Base-by-base conservation (phyloP, 2,797 vertebrate species). In the Mormyrus hasselquistii region DNA sequence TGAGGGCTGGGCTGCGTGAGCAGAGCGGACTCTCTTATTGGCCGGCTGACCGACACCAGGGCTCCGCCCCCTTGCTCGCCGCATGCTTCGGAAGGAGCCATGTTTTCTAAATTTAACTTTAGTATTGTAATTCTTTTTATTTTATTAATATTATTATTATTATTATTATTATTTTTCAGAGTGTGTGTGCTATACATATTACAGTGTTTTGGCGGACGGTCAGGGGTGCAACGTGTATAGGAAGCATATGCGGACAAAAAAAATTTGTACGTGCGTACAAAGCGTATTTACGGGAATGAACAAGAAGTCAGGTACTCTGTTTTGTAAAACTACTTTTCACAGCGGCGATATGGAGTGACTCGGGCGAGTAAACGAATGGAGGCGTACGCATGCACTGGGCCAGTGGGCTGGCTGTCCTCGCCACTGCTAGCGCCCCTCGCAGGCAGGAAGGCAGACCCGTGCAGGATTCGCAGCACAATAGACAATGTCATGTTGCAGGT, bases 1-100 rank as follows among this genome's bases (percentile, higher is more conserved):
- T 86, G 98, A 99, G 96, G 97, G 98, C 93, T 99, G 98, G 98
- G 97, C 98, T 0, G 97, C 98, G 96, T 99, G 97, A 98, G 97
- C 95, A 93, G 90, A 79, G 9, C 49, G 49, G 49, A n/a, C 50
- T 65, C 5, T 25, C 69, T 73, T 2, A 73, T 6, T 38, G 69
- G 69, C 69, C 69, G 29, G 69, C 34, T 79, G 22, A 89, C 0
- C 79, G 16, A 41, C 86, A 86, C 19, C 50, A 41, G 69, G 4
- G 14, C 55, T 84, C 55, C 76, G 53, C 55, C 29, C 16, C 38
- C 52, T 41, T 49, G 8, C 41, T 44, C 59, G 34, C 57, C 57
- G 52, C 86, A 44, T 59, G 53, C 86, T 57, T 85, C 83, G 14
- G 86, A 59, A 59, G 86, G 52, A 87, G 86, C 29, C 25, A 34